Conservation (phyloP, 2,113 vertebrate genomes). For the Plecotus auritus region DNA sequence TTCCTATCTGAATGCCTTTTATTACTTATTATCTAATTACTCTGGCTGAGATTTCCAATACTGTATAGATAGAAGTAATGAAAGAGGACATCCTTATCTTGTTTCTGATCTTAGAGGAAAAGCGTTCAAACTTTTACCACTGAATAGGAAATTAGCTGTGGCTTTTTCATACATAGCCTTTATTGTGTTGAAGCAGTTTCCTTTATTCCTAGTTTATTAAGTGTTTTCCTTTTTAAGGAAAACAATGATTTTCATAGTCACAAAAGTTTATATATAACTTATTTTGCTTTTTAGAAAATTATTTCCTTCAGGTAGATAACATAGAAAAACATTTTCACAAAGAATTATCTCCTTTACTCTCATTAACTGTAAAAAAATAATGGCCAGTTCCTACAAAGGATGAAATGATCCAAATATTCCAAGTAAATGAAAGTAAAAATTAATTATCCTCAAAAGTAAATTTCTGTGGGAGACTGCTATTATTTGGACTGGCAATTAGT, state of each 20-base stretch:
- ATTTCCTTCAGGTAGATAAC: neutral
- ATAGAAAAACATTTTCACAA: neutral
- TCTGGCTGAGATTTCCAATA: neutral
- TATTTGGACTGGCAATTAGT: neutral
- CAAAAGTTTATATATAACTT: neutral
- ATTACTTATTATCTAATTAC: neutral
- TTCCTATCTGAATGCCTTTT: neutral
- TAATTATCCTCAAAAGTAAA: slow-evolving; percentile 1
- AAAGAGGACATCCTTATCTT: neutral
- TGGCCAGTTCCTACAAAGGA: neutral
- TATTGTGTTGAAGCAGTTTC: neutral
- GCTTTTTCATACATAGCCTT: neutral
- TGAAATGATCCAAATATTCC: neutral
- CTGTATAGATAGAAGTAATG: neutral
- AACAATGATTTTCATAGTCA: neutral
- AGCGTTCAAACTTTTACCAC: neutral
- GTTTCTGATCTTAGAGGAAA: neutral
- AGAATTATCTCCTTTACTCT: neutral
- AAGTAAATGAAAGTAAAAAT: neutral
- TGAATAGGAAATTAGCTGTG: neutral
- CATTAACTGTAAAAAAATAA: neutral
- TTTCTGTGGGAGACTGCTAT: neutral
- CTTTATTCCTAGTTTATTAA: neutral
- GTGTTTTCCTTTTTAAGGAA: neutral
- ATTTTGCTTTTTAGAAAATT: neutral